A percentile compares a stretch with the other conserved stretches of the same genome.
These are phyloP conservation scores for Yponomeuta sedellus DNA, from an alignment of 2,888 invertebrate species.

Conservation along the genomic window DNA sequence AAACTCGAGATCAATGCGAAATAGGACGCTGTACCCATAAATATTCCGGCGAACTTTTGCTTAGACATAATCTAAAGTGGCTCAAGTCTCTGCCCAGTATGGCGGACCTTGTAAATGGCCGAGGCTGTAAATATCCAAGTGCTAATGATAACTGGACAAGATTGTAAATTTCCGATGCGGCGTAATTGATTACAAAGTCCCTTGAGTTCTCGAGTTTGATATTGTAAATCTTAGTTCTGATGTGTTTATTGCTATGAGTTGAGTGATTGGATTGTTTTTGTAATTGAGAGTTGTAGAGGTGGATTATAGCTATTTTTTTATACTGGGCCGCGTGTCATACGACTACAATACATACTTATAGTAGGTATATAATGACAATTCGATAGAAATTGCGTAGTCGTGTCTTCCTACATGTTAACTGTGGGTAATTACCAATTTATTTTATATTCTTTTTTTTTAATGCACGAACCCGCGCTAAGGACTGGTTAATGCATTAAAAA, in stretches of 20 bases:
- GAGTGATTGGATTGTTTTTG: neutral
- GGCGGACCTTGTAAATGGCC: constrained; percentile 3
- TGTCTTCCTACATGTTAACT: no score
- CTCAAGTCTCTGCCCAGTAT: neutral
- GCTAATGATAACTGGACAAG: constrained; percentile 9
- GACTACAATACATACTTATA: no score
- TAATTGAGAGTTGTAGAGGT: neutral
- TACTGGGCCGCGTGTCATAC: no score
- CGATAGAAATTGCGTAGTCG: no score
- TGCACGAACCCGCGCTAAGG: no score
- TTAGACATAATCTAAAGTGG: constrained; percentile 5
- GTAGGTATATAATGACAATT: no score
- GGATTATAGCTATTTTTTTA: no score
- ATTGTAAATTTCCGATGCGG: constrained; percentile 1
- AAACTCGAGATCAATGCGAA: no score
- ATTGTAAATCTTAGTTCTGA: neutral
- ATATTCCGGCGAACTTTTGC: neutral
- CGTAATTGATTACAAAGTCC: constrained; percentile 8
- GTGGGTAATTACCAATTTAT: no score
- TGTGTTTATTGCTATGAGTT: neutral
- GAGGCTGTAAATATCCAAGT: constrained; percentile 6
- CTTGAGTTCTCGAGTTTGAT: constrained; percentile 3
- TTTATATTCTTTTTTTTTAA: no score
- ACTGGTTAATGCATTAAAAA: no score
- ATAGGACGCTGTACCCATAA: neutral